Evolutionary conservation across 1,140 invertebrate species (phyloP), one percentile per base, ranked within the genome.

Genomic region (Proales similis): DNA sequence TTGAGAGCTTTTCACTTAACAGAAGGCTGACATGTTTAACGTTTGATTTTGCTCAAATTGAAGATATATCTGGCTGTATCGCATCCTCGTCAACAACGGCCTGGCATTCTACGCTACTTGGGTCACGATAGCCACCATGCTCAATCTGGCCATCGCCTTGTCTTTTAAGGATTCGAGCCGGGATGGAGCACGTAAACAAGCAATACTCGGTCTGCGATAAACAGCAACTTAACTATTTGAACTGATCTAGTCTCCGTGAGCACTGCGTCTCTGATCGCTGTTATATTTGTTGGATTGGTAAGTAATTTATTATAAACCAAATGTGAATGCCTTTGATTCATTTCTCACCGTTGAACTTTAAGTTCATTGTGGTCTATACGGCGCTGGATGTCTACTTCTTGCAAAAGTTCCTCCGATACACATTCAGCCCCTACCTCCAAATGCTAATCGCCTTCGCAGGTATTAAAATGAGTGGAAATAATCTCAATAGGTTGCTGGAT

Each of bases 21-120:
- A 26, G n/a, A 20, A 11, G 27, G 39, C 27, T 36, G 26, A 14
- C 26, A 32, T 6, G 17, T 53, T 42, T 39, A 57, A 39, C n/a
- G 14, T 39, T 36, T 22, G 17, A 27, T 57, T 42, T 57, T 2
- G n/a, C n/a, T n/a, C n/a, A n/a, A n/a, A n/a, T n/a, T 63, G 42
- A 17, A 62, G 60, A 30, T 69, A 69, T 27, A 64, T 70, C 19
- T 70, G 67, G 68, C 48, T 73, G 12, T 67, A 71, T 11, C 47
- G 68, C 19, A 47, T 72, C 12, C 62, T 73, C 17, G 66, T 73
- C 12, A 68, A 73, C 48, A 74, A 74, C 64, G 71, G 72, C 11
- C 51, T 74, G 12, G 69, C 68, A 5, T 66, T 73, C 36, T 74
- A 73, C 63, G 73, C 70, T 0, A 67, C 68, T 4, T 73, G 70